Evolutionary conservation across 2,888 invertebrate genomes (phyloP).

Genomic region (Herminia tarsipennalis): DNA sequence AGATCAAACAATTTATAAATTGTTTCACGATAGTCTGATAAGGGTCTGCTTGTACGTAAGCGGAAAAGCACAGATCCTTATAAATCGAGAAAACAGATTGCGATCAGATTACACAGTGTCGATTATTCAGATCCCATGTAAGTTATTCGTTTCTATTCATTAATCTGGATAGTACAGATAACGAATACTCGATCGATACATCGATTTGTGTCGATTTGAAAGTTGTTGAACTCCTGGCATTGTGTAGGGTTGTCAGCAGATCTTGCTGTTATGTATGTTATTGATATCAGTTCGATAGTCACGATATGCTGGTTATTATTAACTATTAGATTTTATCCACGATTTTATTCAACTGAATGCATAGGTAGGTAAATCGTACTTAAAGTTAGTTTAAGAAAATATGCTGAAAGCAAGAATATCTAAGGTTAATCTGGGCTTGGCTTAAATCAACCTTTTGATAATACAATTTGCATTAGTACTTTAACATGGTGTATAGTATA

Average conservation of each 20-base stretch:
- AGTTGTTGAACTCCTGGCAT: slow-evolving; percentile 59
- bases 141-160: slow-evolving; percentile 82
- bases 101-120: slow-evolving; percentile 80
- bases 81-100: slow-evolving; percentile 78
- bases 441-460: too few species aligned
- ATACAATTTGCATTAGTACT: too few species aligned
- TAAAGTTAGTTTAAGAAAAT: too few species aligned
- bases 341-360: too few species aligned
- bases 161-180: slow-evolving; percentile 75
- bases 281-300: too few species aligned
- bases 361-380: too few species aligned
- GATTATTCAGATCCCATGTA: slow-evolving; percentile 81
- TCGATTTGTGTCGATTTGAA: slow-evolving; percentile 66
- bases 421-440: too few species aligned
- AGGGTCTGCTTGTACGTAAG: slow-evolving; percentile 44
- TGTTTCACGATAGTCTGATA: slow-evolving; percentile 32
- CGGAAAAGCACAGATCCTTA: slow-evolving; percentile 77
- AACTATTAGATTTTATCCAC: too few species aligned
- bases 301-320: too few species aligned
- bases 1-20: slow-evolving; percentile 45
- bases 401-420: too few species aligned
- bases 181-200: slow-evolving; percentile 73
- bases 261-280: neutral
- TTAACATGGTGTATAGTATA: too few species aligned
- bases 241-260: slow-evolving; percentile 53